Conservation (phyloP, 2,888 invertebrate species). For the Galerucella calmariensis region DNA sequence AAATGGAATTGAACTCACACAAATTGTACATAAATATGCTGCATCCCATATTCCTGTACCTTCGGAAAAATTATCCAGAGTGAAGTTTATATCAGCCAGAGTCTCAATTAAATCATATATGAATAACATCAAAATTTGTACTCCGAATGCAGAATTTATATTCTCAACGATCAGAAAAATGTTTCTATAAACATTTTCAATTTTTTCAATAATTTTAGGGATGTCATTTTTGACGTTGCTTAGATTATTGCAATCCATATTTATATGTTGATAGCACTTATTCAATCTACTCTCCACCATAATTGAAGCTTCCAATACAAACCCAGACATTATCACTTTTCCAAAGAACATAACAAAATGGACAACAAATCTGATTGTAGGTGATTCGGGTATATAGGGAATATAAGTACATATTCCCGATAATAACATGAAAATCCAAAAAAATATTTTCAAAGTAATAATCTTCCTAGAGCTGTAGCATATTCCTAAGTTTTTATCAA, state of each 20-base stretch:
- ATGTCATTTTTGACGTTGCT: too few species aligned
- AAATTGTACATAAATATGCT: neutral
- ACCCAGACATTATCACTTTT: neutral
- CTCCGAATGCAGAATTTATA: neutral
- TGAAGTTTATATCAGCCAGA: conserved; percentile 1
- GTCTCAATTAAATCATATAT: neutral
- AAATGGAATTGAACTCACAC: neutral
- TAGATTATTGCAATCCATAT: too few species aligned
- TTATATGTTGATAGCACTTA: neutral
- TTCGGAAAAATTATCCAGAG: neutral
- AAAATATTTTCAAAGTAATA: too few species aligned
- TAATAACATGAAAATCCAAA: too few species aligned
- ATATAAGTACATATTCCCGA: too few species aligned
- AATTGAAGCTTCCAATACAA: neutral
- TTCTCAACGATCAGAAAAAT: neutral
- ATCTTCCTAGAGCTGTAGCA: too few species aligned
- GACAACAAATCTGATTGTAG: neutral
- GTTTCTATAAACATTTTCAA: neutral
- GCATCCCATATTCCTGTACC: neutral
- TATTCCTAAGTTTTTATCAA: too few species aligned
- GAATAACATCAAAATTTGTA: neutral
- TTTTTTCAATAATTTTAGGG: neutral
- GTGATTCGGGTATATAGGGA: too few species aligned
- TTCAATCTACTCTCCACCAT: neutral
- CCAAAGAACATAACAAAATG: neutral